phyloP scores from a whole-genome alignment of 2,888 invertebrate genomes.

The Agriotes lineatus region DNA sequence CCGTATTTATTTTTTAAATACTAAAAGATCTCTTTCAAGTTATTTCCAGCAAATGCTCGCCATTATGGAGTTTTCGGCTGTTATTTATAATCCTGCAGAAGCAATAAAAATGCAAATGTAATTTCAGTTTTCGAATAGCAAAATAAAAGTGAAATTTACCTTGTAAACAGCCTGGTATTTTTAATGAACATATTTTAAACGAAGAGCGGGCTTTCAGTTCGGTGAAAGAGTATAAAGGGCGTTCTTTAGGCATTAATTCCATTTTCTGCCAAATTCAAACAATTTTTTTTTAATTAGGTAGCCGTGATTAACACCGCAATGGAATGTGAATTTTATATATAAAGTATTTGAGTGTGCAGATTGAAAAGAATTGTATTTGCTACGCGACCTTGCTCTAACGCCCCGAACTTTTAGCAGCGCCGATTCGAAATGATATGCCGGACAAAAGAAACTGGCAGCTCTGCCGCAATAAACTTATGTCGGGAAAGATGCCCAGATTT shows the following conservation, averaged over 20 bases:
- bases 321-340: too few relatives aligned
- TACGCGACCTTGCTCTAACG: not conserved
- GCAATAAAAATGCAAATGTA: slow-evolving; percentile 22
- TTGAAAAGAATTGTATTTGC: not conserved
- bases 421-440: slow-evolving; percentile 15
- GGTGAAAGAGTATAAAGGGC: too few relatives aligned
- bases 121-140: slow-evolving; percentile 3
- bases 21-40: too few relatives aligned
- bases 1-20: too few relatives aligned
- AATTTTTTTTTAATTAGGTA: too few relatives aligned
- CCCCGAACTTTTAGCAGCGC: slow-evolving; percentile 1
- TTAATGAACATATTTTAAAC: too few relatives aligned
- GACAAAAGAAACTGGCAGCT: not conserved
- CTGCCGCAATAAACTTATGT: slow-evolving; percentile 26
- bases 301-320: too few relatives aligned
- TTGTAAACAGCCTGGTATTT: too few relatives aligned
- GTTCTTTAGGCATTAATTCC: too few relatives aligned
- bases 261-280: too few relatives aligned
- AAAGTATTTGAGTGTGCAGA: too few relatives aligned
- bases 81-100: not conserved
- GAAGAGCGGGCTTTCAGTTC: too few relatives aligned
- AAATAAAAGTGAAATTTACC: not conserved
- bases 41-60: not conserved
- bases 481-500: slow-evolving; percentile 21
- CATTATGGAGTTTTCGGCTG: not conserved